Base-by-base conservation (phyloP, 2,113 vertebrate genomes). In the Otus sunia region DNA sequence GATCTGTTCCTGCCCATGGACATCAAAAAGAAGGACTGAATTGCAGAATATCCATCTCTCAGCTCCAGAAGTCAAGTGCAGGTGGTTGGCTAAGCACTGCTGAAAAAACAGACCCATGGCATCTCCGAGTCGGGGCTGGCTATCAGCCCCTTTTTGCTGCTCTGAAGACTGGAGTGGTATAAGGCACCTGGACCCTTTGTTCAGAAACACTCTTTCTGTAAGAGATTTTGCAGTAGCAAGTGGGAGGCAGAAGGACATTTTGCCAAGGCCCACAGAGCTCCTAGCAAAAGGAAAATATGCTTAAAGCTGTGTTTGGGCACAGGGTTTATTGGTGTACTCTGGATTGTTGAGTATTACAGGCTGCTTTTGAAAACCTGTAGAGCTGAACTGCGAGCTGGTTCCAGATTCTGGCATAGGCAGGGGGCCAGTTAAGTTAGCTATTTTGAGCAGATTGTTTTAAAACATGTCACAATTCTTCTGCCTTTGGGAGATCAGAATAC, bases 361-460 rank as follows among this genome's bases (percentile, higher is more conserved):
- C 89, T 88, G 95, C 93, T 95, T 95, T 78, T 34, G 84, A 52
- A 95, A 97, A 85, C 90, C 87, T 85, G 87, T 94, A 27, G 95
- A 95, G 89, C 74, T 94, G 93, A 96, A 86, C 49, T 23, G 73
- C 89, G 84, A 4, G 9, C 66, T 59, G 82, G 69, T 85, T 94
- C 93, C 94, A 95, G 86, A 94, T 73, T 91, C 92, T 92, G 94
- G 81, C 84, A 93, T 0, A 83, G 96, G 94, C 96, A 93, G 78
- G 67, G 87, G 93, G 88, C 92, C 96, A 94, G 95, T 86, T 83
- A 88, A 96, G 85, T 96, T 90, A 32, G 93, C 96, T 96, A 88
- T 95, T 96, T 86, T 45, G 67, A 94, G 75, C 90, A 83, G 92
- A 86, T 50, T 96, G 89, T 96, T 97, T 97, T 90, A 96, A 94